Conservation (phyloP, 2,113 vertebrate genomes). For the Odontophorus gujanensis region DNA sequence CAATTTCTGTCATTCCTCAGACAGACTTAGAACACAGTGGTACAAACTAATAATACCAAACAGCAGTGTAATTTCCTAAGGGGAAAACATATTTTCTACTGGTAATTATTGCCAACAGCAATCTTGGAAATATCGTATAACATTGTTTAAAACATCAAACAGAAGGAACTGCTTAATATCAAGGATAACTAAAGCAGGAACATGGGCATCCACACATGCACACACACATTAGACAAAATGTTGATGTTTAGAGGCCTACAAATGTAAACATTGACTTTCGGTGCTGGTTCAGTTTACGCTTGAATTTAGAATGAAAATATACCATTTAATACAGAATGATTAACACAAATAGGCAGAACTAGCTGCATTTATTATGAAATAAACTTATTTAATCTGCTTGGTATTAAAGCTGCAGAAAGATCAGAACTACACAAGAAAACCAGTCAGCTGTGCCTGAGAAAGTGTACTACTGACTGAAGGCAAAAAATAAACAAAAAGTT, state of each 20-base stretch:
- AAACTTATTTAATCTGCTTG: not conserved
- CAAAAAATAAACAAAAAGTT: conserved; percentile 4
- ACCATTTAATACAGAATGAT: not conserved
- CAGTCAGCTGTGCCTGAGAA: not conserved
- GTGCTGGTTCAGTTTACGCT: conserved; percentile 44
- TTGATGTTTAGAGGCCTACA: conserved; percentile 53
- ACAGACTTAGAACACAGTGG: conserved; percentile 60
- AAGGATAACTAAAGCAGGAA: conserved; percentile 71
- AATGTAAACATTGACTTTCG: conserved; percentile 62
- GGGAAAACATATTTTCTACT: conserved; percentile 74
- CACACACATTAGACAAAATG: conserved; percentile 53
- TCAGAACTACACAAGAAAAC: not conserved
- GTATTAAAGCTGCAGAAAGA: not conserved
- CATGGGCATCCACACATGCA: conserved; percentile 37
- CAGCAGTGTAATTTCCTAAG: conserved; percentile 74
- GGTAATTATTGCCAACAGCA: conserved; percentile 66
- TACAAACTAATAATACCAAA: conserved; percentile 78
- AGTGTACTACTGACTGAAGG: not conserved
- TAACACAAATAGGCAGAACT: conserved; percentile 5
- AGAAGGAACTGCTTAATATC: conserved; percentile 75
- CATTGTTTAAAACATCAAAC: conserved; percentile 70
- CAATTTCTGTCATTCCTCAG: conserved; percentile 63
- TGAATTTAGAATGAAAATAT: conserved; percentile 14
- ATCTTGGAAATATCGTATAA: conserved; percentile 73
- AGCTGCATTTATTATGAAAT: not conserved